A percentile compares a stretch with the other conserved stretches of the same genome.
Conservation (phyloP, 2,888 invertebrate genomes). For the Trachelus iudaicus region DNA sequence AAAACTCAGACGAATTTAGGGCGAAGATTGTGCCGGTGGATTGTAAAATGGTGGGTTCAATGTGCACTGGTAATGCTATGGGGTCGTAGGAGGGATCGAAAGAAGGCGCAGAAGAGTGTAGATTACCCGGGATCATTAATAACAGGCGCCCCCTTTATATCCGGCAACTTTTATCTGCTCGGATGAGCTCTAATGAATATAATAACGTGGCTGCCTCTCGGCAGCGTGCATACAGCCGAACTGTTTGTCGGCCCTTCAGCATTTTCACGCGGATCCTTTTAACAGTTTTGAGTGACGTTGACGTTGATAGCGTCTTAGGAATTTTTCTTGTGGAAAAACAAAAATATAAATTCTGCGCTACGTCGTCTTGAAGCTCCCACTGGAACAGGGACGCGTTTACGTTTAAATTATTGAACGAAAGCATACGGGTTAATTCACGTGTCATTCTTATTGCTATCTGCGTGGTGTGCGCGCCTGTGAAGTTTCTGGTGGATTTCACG, state of each 20-base stretch:
- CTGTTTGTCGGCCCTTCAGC: constrained; percentile 7
- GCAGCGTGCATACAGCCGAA: constrained; percentile 11
- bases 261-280: constrained; percentile 16
- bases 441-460: neutral
- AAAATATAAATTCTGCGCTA: constrained; percentile 7
- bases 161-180: constrained; percentile 47
- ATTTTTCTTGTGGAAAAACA: constrained; percentile 13
- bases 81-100: neutral
- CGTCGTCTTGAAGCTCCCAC: neutral
- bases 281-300: neutral
- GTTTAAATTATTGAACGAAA: neutral
- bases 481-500: neutral
- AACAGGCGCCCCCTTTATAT: constrained; percentile 37
- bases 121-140: constrained; percentile 32
- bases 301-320: constrained; percentile 1
- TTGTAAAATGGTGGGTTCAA: constrained; percentile 15
- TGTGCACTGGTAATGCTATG: neutral
- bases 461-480: neutral
- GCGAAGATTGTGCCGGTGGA: constrained; percentile 35
- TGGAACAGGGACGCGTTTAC: neutral
- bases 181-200: constrained; percentile 48
- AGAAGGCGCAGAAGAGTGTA: constrained; percentile 15
- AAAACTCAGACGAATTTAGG: constrained; percentile 42
- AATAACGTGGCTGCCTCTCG: constrained; percentile 33
- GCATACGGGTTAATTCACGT: neutral